Evolutionary conservation across 2,888 invertebrate species (phyloP).

Genomic region (Sarcophaga rosellei): DNA sequence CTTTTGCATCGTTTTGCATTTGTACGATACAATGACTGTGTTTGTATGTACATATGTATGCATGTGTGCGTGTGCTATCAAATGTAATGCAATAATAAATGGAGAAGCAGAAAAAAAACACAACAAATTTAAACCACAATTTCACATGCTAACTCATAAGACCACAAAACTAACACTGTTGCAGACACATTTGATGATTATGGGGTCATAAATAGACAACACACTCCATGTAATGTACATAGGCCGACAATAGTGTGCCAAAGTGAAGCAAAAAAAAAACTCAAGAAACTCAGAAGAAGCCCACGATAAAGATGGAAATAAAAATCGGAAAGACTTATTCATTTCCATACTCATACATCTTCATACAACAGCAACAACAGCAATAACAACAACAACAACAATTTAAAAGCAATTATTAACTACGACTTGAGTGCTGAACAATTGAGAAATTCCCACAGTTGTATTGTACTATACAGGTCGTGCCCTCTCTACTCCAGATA

Average conservation of each 20-base stretch:
- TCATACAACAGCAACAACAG: background rate
- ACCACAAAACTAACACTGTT: background rate
- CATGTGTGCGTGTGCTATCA: background rate
- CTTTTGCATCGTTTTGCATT: slow-evolving; percentile 5
- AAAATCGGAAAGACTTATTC: slow-evolving; percentile 23
- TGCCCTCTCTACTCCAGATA: slow-evolving; percentile 47
- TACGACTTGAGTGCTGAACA: slow-evolving; percentile 71
- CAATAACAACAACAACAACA: background rate
- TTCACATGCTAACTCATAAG: slow-evolving; percentile 50
- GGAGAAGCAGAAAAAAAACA: slow-evolving; percentile 4
- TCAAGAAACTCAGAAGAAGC: slow-evolving; percentile 45
- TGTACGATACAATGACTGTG: background rate
- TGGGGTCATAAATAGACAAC: background rate
- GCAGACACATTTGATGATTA: background rate
- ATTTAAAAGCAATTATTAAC: slow-evolving; percentile 54
- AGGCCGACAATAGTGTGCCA: background rate
- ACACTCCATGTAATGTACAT: background rate
- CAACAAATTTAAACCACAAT: slow-evolving; percentile 47
- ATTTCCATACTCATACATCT: slow-evolving; percentile 8
- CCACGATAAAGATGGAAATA: slow-evolving; percentile 11
- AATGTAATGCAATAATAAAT: background rate
- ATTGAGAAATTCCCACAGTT: slow-evolving; percentile 78
- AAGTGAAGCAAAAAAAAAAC: background rate
- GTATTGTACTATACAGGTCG: slow-evolving; percentile 55
- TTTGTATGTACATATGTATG: background rate